A percentile compares a stretch with the other conserved stretches of the same genome.
phyloP scores from a whole-genome alignment of 1,140 invertebrate genomes.

The Sinonovacula constricta region DNA sequence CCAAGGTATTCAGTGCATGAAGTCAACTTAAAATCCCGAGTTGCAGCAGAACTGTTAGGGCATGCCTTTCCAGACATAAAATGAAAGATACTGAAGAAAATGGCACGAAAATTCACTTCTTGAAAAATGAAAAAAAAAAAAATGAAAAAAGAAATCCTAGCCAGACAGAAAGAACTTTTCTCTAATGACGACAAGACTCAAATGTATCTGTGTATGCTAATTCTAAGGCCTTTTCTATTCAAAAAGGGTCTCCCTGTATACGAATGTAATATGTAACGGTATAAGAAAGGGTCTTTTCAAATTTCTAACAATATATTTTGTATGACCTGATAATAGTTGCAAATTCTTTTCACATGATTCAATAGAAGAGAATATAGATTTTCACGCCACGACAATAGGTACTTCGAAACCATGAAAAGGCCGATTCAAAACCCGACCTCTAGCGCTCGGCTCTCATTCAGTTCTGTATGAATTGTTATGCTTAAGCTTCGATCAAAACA shows the following conservation, averaged over 20 bases:
- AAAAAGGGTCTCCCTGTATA: conserved; percentile 36
- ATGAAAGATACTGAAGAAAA: no score
- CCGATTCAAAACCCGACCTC: conserved; percentile 18
- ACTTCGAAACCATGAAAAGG: conserved; percentile 46
- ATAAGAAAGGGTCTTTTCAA: conserved; percentile 72
- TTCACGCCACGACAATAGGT: conserved; percentile 59
- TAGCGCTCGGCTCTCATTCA: conserved; percentile 31
- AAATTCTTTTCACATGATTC: conserved; percentile 67
- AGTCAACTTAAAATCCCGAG: no score
- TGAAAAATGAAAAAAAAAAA: neutral
- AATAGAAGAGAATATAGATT: conserved; percentile 69
- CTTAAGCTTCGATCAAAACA: conserved; percentile 40
- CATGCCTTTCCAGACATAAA: no score
- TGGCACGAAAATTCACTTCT: no score
- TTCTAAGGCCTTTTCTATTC: conserved; percentile 14
- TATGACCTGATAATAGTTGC: conserved; percentile 65
- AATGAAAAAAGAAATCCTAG: neutral
- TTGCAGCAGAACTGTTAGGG: no score
- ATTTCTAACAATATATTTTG: conserved; percentile 74
- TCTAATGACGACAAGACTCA: conserved; percentile 14
- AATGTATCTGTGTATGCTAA: conserved; percentile 32
- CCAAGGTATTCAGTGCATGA: no score
- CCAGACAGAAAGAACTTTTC: conserved; percentile 6
- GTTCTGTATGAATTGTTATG: conserved; percentile 48
- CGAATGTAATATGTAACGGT: conserved; percentile 69